These are phyloP conservation scores for Coluber constrictor DNA, from an alignment of 2,797 vertebrate genomes.

Conservation along the genomic window DNA sequence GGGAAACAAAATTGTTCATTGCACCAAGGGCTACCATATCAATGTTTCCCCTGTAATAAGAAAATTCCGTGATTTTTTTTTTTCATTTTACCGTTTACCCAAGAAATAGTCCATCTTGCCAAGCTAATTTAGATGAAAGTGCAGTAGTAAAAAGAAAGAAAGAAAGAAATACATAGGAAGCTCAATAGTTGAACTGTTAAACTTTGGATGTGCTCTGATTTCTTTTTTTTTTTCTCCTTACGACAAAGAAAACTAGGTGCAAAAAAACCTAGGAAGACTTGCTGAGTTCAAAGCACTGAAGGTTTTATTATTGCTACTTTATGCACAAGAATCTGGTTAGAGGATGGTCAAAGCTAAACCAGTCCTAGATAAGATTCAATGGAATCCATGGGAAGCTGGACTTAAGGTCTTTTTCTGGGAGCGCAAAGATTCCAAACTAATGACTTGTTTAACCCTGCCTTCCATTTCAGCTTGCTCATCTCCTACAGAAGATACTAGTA, in stretches of 20 bases:
- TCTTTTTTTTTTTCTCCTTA: background rate
- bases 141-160: background rate
- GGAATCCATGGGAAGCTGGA: no score
- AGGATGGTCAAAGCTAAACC: no score
- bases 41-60: background rate
- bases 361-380: no score
- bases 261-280: no score
- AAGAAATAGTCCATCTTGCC: conserved; percentile 39
- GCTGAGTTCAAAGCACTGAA: no score
- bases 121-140: conserved; percentile 50
- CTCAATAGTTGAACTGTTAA: background rate
- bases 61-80: conserved; percentile 32
- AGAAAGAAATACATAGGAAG: background rate
- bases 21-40: background rate
- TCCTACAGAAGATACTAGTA: background rate
- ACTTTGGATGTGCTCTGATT: background rate
- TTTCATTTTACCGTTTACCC: conserved; percentile 53
- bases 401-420: no score
- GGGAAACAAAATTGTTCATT: background rate
- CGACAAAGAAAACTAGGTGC: no score
- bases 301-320: no score
- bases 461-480: background rate
- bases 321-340: no score
- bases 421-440: no score
- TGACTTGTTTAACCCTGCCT: no score